phyloP scores from a whole-genome alignment of 2,888 invertebrate species.

The Linnaemya tessellans region DNA sequence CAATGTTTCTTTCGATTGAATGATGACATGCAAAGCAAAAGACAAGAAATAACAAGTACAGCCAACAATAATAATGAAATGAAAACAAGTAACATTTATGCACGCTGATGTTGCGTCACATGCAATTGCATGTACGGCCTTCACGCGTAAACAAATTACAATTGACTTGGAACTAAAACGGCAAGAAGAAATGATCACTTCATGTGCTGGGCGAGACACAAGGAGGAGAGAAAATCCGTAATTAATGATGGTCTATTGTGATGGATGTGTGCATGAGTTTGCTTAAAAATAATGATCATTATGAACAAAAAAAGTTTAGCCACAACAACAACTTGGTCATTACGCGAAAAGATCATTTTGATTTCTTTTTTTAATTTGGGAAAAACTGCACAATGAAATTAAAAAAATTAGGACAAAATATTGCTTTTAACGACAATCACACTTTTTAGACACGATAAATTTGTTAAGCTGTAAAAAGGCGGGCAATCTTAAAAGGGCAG shows the following conservation, averaged over 20 bases:
- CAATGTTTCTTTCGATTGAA: conserved; percentile 62
- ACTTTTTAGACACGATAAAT: too few relatives aligned
- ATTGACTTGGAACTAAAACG: conserved; percentile 32
- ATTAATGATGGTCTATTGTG: conserved; percentile 31
- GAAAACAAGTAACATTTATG: conserved; percentile 43
- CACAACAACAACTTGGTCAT: too few relatives aligned
- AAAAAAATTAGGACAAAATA: too few relatives aligned
- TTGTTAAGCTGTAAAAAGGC: too few relatives aligned
- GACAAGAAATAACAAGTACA: conserved; percentile 12
- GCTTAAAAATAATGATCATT: conserved; percentile 23
- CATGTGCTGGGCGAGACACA: background rate
- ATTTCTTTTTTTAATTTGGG: too few relatives aligned
- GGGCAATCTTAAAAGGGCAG: too few relatives aligned
- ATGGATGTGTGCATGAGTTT: conserved; percentile 19
- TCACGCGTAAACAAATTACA: conserved; percentile 64
- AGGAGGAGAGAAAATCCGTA: background rate
- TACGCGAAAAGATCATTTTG: too few relatives aligned
- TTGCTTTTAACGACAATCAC: too few relatives aligned
- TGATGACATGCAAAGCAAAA: conserved; percentile 37
- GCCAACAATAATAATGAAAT: conserved; percentile 2
- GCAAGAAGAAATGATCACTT: background rate
- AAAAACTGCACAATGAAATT: too few relatives aligned
- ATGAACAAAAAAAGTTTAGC: background rate
- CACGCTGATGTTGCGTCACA: conserved; percentile 63
- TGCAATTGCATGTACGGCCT: conserved; percentile 72